Evolutionary conservation across 2,888 invertebrate genomes (phyloP).

Genomic region (Oxytorus armatus): DNA sequence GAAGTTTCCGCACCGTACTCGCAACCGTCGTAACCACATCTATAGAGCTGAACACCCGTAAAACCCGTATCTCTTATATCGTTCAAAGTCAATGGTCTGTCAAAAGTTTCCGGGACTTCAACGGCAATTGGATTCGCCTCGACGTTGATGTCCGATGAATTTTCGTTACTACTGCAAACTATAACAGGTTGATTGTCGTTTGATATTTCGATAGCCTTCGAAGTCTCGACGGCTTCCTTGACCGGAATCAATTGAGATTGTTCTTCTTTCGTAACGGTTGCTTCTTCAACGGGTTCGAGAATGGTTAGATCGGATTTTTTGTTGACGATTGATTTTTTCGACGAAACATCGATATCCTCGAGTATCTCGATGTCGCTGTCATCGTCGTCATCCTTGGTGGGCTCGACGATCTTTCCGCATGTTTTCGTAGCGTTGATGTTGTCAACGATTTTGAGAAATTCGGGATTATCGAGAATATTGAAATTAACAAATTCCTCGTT

Average conservation of each 20-base stretch:
- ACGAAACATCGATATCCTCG: conserved; percentile 58
- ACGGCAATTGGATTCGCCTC: conserved; percentile 21
- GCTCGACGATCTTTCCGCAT: conserved; percentile 32
- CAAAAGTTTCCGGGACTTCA: conserved; percentile 24
- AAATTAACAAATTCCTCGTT: conserved; percentile 77
- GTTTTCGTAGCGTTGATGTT: neutral
- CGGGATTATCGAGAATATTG: conserved; percentile 77
- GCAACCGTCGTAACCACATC: conserved; percentile 85
- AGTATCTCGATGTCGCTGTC: conserved; percentile 82
- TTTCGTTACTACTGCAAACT: conserved; percentile 62
- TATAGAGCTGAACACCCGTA: conserved; percentile 85
- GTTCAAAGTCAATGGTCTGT: conserved; percentile 75
- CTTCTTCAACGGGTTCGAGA: neutral
- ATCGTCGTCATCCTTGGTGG: conserved; percentile 71
- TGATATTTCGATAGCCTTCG: neutral
- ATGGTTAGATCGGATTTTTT: conserved; percentile 10
- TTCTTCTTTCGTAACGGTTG: neutral
- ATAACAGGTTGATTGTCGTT: conserved; percentile 32
- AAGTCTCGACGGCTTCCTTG: too few relatives aligned
- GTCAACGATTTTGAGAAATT: conserved; percentile 69
- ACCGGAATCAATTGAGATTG: too few relatives aligned
- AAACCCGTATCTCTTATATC: conserved; percentile 82
- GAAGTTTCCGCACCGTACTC: conserved; percentile 80
- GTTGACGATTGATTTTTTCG: conserved; percentile 33
- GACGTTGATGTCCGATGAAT: conserved; percentile 57